Percentiles rank a stretch among this genome's conserved stretches.
phyloP scores from a whole-genome alignment of 2,797 vertebrate genomes.

The Natrix natrix region DNA sequence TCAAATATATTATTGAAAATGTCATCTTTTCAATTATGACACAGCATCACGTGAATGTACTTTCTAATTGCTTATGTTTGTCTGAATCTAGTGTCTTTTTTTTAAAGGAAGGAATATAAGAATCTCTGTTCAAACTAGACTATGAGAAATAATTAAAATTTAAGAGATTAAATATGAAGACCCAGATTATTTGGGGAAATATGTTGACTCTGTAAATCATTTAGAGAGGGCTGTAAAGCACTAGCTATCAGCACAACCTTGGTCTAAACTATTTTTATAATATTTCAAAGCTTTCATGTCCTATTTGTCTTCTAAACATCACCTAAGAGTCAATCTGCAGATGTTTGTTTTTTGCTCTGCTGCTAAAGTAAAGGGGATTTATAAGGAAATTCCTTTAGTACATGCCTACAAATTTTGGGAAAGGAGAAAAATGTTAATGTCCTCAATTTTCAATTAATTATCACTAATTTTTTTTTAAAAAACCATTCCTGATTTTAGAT shows the following conservation, averaged over 20 bases:
- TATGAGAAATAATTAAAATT: neutral
- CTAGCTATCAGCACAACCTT: neutral
- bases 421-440: neutral
- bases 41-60: neutral
- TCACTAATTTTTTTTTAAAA: neutral
- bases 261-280: neutral
- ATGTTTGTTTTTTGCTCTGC: neutral
- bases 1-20: neutral
- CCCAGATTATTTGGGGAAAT: too few relatives aligned
- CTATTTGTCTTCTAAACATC: neutral
- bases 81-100: neutral
- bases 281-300: neutral
- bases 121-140: neutral
- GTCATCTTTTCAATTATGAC: neutral
- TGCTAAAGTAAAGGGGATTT: neutral
- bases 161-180: neutral
- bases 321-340: neutral
- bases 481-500: neutral
- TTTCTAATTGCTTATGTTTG: neutral
- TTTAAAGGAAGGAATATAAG: neutral
- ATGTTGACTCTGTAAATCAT: too few relatives aligned
- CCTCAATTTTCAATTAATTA: neutral
- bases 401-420: neutral
- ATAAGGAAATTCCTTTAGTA: neutral
- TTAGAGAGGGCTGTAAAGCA: too few relatives aligned